Percentiles rank a stretch among this genome's conserved stretches.
These are phyloP conservation scores for Helleia helle DNA, from an alignment of 2,888 invertebrate species.

Conservation along the genomic window DNA sequence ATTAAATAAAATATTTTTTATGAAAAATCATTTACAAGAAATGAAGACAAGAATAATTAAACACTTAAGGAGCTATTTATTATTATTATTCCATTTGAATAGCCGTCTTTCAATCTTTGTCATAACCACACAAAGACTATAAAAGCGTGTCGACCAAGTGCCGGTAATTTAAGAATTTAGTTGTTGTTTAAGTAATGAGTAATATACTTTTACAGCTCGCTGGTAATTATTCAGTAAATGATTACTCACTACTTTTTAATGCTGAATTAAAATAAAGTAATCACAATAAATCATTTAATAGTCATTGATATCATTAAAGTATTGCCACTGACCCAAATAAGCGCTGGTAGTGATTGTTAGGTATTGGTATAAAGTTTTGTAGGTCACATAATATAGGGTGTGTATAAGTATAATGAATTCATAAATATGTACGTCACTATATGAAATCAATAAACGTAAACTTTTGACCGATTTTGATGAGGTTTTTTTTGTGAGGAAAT, in stretches of 20 bases:
- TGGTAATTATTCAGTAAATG: too few species aligned
- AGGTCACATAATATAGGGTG: constrained; percentile 1
- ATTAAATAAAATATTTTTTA: too few species aligned
- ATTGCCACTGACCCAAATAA: constrained; percentile 8
- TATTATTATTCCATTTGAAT: background rate
- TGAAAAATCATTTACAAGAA: too few species aligned
- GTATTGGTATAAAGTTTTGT: background rate
- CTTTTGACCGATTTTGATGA: too few species aligned
- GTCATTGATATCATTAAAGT: constrained; percentile 1
- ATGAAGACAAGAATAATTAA: too few species aligned
- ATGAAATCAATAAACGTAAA: too few species aligned
- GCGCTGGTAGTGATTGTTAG: background rate
- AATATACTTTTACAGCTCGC: background rate
- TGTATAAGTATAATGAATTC: too few species aligned
- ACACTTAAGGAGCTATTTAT: too few species aligned
- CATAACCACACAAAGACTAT: background rate
- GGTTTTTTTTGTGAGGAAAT: too few species aligned
- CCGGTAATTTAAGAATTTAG: background rate
- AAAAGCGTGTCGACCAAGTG: constrained; percentile 1
- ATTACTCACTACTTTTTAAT: background rate
- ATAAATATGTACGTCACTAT: too few species aligned
- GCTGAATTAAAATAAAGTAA: background rate
- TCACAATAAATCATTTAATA: background rate
- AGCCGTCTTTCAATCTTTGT: background rate
- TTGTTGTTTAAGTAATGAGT: background rate